Percentiles rank a stretch among this genome's conserved stretches.
Evolutionary conservation across 2,888 invertebrate genomes (phyloP).

Genomic region (Salpingus planirostris): DNA sequence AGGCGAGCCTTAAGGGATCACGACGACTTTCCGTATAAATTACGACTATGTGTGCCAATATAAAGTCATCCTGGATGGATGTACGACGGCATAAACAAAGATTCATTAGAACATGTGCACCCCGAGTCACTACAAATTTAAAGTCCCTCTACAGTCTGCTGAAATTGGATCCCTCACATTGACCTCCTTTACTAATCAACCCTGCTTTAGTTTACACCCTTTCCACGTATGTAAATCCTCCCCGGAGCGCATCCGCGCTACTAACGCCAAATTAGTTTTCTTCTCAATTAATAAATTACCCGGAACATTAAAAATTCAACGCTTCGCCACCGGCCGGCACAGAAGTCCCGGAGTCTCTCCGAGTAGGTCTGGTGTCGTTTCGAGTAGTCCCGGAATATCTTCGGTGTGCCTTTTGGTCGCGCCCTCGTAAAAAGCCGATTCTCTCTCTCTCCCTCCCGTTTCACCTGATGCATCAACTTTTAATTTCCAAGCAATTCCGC

Average conservation of each 20-base stretch:
- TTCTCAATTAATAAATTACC: constrained; percentile 4
- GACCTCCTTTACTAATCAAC: constrained; percentile 13
- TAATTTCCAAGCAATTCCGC: no score
- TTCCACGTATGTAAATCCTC: constrained; percentile 6
- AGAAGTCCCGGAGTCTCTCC: no score
- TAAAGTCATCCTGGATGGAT: constrained; percentile 11
- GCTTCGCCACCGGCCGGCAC: no score
- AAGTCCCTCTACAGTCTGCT: constrained; percentile 7
- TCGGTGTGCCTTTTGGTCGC: no score
- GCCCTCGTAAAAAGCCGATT: no score
- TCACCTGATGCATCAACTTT: no score
- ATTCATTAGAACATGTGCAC: constrained; percentile 12
- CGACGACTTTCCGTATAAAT: constrained; percentile 9
- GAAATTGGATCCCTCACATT: constrained; percentile 10
- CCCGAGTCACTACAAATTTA: constrained; percentile 10
- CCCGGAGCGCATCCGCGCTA: not conserved
- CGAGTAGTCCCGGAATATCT: no score
- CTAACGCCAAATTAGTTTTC: constrained; percentile 4
- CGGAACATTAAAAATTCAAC: no score
- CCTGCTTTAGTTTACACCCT: constrained; percentile 5
- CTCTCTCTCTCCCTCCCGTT: no score
- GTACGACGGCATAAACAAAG: constrained; percentile 13
- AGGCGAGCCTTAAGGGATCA: constrained; percentile 7
- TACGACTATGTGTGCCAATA: constrained; percentile 10
- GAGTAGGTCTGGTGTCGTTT: no score